These are phyloP conservation scores for Oedothorax gibbosus DNA, from an alignment of 1,140 invertebrate species.

Conservation along the genomic window DNA sequence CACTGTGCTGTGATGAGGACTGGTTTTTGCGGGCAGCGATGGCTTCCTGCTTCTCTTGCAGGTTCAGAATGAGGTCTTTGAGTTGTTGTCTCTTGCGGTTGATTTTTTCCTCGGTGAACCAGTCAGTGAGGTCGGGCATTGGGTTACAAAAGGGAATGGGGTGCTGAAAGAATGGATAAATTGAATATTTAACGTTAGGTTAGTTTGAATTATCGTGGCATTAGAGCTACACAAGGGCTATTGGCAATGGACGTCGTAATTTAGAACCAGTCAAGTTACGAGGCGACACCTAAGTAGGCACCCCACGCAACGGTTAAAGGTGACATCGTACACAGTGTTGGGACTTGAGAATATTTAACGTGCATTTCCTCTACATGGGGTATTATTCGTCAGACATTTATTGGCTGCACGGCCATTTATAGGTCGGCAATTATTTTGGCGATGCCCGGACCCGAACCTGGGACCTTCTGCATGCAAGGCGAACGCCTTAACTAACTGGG, in stretches of 20 bases:
- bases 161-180: slow-evolving; percentile 65
- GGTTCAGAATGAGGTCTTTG: slow-evolving; percentile 67
- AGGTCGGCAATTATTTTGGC: no score
- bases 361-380: no score
- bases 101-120: slow-evolving; percentile 68
- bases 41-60: slow-evolving; percentile 66
- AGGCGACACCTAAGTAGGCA: not conserved
- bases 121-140: slow-evolving; percentile 67
- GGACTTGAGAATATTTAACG: no score
- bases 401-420: no score
- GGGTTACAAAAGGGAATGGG: slow-evolving; percentile 69
- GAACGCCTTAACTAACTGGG: not conserved
- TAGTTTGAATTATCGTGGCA: not conserved
- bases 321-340: no score
- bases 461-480: no score
- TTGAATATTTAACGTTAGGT: not conserved
- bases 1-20: slow-evolving; percentile 8
- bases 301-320: not conserved
- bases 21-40: slow-evolving; percentile 61
- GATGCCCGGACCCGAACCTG: no score
- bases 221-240: no score
- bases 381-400: no score
- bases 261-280: not conserved
- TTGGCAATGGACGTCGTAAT: not conserved
- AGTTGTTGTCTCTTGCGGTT: slow-evolving; percentile 68